Evolutionary conservation across 2,888 invertebrate species (phyloP).

Genomic region (Tinea trinotella): DNA sequence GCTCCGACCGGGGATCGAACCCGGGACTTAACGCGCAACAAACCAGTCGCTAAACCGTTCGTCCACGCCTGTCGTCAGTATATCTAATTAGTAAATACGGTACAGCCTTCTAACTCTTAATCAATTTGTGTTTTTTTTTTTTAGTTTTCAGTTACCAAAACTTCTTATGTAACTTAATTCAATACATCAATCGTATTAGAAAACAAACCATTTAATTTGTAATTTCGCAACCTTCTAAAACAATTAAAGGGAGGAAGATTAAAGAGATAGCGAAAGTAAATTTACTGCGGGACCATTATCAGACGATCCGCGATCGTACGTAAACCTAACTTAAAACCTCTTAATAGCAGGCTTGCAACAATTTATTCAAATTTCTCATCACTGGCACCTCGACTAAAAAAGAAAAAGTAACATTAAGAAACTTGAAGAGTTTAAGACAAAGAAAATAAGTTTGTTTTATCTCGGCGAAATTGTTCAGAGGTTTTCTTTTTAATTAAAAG

Average conservation of each 20-base stretch:
- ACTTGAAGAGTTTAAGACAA: slow-evolving; percentile 8
- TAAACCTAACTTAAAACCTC: slow-evolving; percentile 44
- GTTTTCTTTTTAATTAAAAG: not conserved
- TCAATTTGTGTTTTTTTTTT: too few species aligned
- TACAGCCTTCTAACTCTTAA: too few species aligned
- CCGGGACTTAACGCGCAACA: too few species aligned
- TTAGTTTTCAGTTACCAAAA: too few species aligned
- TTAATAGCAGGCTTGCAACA: slow-evolving; percentile 44
- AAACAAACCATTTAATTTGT: not conserved
- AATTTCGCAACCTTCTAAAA: slow-evolving; percentile 25
- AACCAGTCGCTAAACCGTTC: too few species aligned
- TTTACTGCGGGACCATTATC: slow-evolving; percentile 46
- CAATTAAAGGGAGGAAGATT: slow-evolving; percentile 37
- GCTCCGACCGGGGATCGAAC: too few species aligned
- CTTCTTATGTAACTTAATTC: too few species aligned
- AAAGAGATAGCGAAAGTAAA: slow-evolving; percentile 42
- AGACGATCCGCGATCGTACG: slow-evolving; percentile 44
- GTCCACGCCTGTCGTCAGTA: too few species aligned
- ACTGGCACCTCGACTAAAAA: not conserved
- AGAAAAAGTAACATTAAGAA: slow-evolving; percentile 15
- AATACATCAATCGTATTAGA: not conserved
- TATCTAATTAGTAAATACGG: too few species aligned
- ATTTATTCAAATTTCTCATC: slow-evolving; percentile 24
- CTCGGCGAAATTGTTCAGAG: not conserved
- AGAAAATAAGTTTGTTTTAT: slow-evolving; percentile 6